Evolutionary conservation across 1,140 invertebrate genomes (phyloP).

Genomic region (Macrocentrus cingulum): DNA sequence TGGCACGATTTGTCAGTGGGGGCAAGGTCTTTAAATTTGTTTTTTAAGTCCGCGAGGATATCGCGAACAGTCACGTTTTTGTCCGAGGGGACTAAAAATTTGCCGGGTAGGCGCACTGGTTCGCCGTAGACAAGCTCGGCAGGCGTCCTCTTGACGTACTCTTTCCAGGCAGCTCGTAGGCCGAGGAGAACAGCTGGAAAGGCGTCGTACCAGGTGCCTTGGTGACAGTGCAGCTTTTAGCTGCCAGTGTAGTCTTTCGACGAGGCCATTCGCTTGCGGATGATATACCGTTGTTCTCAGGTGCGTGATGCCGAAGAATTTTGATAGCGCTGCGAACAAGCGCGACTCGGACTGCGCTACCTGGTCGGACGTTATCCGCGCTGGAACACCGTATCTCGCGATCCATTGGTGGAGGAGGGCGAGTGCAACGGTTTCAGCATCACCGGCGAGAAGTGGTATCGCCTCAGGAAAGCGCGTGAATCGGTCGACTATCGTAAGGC

Average conservation of each 20-base stretch:
- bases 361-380: slow-evolving; percentile 39
- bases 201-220: slow-evolving; percentile 32
- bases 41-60: too few relatives aligned
- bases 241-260: slow-evolving; percentile 50
- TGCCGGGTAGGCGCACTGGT: slow-evolving; percentile 41
- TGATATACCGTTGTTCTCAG: slow-evolving; percentile 39
- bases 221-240: slow-evolving; percentile 44
- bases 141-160: slow-evolving; percentile 36
- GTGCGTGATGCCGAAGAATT: slow-evolving; percentile 32
- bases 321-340: slow-evolving; percentile 28
- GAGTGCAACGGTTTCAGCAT: slow-evolving; percentile 30
- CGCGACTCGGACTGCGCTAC: slow-evolving; percentile 43
- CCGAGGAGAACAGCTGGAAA: slow-evolving; percentile 46
- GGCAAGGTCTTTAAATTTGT: too few relatives aligned
- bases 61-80: too few relatives aligned
- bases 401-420: slow-evolving; percentile 36
- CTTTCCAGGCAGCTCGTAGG: slow-evolving; percentile 33
- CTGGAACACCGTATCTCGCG: slow-evolving; percentile 36
- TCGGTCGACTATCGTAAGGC: slow-evolving; percentile 36
- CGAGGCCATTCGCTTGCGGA: slow-evolving; percentile 46
- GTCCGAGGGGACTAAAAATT: slow-evolving; percentile 35
- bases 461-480: slow-evolving; percentile 37
- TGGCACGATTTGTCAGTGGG: too few relatives aligned
- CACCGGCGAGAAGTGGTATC: slow-evolving; percentile 33
- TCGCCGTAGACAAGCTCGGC: slow-evolving; percentile 48